A percentile compares a stretch with the other conserved stretches of the same genome.
phyloP scores from a whole-genome alignment of 2,113 vertebrate species.

The Cyanoderma ruficeps region DNA sequence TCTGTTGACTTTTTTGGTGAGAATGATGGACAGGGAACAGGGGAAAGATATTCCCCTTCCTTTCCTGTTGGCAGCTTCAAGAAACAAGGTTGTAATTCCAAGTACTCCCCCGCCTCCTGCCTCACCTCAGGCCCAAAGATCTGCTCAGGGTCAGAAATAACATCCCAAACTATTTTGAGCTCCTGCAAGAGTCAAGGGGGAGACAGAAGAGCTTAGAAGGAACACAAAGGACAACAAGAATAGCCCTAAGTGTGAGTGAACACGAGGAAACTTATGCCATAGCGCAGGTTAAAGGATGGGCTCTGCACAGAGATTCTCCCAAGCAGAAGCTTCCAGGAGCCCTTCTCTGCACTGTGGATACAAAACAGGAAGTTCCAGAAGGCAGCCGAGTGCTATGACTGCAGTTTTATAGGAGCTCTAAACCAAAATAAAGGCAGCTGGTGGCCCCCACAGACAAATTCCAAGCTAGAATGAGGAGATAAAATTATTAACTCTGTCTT shows the following conservation, averaged over 20 bases:
- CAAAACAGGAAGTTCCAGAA: neutral
- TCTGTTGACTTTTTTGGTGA: neutral
- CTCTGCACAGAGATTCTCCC: neutral
- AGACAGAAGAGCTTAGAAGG: neutral
- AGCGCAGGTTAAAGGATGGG: neutral
- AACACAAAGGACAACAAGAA: too few relatives aligned
- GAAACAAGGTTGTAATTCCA: neutral
- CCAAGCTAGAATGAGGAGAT: neutral
- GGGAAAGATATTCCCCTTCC: neutral
- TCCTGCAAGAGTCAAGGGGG: neutral
- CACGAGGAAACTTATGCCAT: rapidly evolving
- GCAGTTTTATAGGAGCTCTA: neutral
- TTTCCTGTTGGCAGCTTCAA: neutral
- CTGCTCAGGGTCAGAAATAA: neutral
- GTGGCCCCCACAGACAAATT: neutral
- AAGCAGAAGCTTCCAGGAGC: neutral
- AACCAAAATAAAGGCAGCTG: neutral
- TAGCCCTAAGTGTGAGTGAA: neutral
- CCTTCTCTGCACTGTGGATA: neutral
- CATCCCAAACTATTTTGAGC: neutral
- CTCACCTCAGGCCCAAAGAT: neutral
- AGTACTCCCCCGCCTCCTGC: neutral
- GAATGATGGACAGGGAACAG: neutral
- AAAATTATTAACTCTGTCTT: neutral
- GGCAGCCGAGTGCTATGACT: neutral